phyloP scores from a whole-genome alignment of 2,888 invertebrate species.

The Patella ulyssiponensis region DNA sequence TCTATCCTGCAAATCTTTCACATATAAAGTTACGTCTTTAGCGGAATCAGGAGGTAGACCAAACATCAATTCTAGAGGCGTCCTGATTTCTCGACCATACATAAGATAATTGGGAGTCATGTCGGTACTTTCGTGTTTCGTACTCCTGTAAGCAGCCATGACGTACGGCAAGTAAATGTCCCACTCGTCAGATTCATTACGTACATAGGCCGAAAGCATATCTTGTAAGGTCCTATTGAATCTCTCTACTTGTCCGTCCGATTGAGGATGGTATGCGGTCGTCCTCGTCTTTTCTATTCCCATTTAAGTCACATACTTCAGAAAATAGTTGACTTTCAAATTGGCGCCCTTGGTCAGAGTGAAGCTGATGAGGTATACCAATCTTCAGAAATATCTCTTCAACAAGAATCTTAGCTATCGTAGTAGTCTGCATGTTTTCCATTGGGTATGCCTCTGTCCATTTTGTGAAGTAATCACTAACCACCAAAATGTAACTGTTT shows the following conservation, averaged over 20 bases:
- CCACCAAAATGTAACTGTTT: slow-evolving; percentile 22
- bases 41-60: slow-evolving; percentile 16
- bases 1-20: neutral
- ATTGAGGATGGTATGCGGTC: neutral
- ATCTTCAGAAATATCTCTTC: slow-evolving; percentile 31
- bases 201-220: slow-evolving; percentile 28
- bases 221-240: slow-evolving; percentile 29
- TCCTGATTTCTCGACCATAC: slow-evolving; percentile 15
- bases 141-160: slow-evolving; percentile 33
- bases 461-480: slow-evolving; percentile 1
- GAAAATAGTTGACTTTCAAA: slow-evolving; percentile 34
- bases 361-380: slow-evolving; percentile 28
- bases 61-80: slow-evolving; percentile 33
- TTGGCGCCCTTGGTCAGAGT: slow-evolving; percentile 36
- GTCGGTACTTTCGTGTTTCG: slow-evolving; percentile 31
- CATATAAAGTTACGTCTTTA: neutral
- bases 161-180: slow-evolving; percentile 31
- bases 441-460: neutral
- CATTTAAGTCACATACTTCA: slow-evolving; percentile 31
- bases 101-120: slow-evolving; percentile 29
- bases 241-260: slow-evolving; percentile 31
- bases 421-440: neutral
- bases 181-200: slow-evolving; percentile 32
- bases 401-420: slow-evolving; percentile 29
- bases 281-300: slow-evolving; percentile 33